Conservation (phyloP, 2,888 invertebrate genomes). For the Agrochola lota region DNA sequence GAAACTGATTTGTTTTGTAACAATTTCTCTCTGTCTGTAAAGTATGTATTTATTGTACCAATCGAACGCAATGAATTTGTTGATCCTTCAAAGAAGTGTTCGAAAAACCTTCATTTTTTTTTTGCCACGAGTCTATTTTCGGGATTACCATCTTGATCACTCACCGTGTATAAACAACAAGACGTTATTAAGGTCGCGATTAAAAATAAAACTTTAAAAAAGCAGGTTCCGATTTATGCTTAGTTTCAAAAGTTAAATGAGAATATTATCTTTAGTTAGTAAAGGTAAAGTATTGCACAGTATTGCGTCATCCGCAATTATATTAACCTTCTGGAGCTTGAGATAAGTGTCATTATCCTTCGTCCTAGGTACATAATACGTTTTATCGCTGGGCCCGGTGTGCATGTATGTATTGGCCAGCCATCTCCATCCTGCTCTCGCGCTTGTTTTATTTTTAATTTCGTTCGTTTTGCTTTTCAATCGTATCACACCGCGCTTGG, state of each 20-base stretch:
- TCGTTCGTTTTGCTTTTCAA: conserved; percentile 67
- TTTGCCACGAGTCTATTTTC: neutral
- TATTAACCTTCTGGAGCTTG: conserved; percentile 43
- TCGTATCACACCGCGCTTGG: conserved; percentile 65
- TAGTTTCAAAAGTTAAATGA: conserved; percentile 21
- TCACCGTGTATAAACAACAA: too few relatives aligned
- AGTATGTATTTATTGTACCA: neutral
- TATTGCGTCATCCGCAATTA: conserved; percentile 64
- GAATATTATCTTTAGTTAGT: conserved; percentile 29
- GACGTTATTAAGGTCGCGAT: too few relatives aligned
- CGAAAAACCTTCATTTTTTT: neutral
- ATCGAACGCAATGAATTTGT: neutral
- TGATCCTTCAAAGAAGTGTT: neutral
- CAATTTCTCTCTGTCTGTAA: neutral
- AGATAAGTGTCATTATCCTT: conserved; percentile 62
- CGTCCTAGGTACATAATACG: conserved; percentile 59
- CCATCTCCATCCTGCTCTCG: conserved; percentile 65
- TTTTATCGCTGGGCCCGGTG: conserved; percentile 39
- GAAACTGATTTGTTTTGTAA: neutral
- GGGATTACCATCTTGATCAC: neutral
- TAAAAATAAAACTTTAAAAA: neutral
- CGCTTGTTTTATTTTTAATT: conserved; percentile 67
- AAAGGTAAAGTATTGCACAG: conserved; percentile 59
- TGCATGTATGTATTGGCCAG: conserved; percentile 57
- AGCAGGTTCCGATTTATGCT: neutral